Evolutionary conservation across 35 echinoderm and acorn worm species (phyloP).

Genomic region (Lytechinus variegatus): DNA sequence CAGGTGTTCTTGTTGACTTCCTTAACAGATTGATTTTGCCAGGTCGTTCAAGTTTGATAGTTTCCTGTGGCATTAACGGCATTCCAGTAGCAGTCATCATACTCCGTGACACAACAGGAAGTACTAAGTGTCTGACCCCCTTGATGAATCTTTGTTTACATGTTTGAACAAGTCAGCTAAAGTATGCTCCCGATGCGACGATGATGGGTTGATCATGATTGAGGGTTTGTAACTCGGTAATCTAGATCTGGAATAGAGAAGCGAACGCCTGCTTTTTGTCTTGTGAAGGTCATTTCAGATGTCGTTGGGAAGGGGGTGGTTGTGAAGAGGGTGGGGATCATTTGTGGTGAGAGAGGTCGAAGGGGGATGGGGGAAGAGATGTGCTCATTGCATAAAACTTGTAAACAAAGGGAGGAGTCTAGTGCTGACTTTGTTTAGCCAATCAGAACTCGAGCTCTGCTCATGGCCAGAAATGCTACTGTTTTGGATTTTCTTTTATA

Average conservation of each 20-base stretch:
- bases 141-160: not conserved
- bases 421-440: not conserved
- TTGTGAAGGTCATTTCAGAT: not conserved
- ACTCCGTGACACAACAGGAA: not conserved
- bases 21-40: not conserved
- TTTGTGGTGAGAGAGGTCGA: not conserved
- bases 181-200: not conserved
- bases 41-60: not conserved
- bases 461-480: not conserved
- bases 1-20: not conserved
- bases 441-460: conserved; percentile 7
- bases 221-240: not conserved
- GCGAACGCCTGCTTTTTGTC: not conserved
- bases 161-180: not conserved
- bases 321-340: not conserved
- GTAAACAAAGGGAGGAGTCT: conserved; percentile 53
- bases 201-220: not conserved
- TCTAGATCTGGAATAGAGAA: not conserved
- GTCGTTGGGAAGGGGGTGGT: not conserved
- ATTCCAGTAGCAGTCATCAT: not conserved
- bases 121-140: not conserved
- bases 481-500: not conserved
- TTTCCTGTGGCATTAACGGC: not conserved
- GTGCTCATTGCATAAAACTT: not conserved
- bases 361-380: not conserved